Base-by-base conservation (phyloP, 2,888 invertebrate genomes). In the Noctua janthe region DNA sequence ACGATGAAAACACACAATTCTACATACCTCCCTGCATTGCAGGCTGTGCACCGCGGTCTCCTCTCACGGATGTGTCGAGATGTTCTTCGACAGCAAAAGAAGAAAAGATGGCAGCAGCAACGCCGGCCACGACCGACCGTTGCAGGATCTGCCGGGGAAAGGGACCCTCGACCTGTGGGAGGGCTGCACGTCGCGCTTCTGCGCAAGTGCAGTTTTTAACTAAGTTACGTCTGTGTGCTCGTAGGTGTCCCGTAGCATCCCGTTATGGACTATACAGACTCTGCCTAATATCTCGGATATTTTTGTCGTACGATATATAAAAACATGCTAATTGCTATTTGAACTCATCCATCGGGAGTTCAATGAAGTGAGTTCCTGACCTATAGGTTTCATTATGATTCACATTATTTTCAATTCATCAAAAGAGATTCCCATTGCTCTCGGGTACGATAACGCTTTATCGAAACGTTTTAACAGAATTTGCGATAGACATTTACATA, bases 151-250 rank as follows among this genome's bases (percentile, higher is more conserved):
- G 64, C 62, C 62, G 62, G 56, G 39, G 35, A 80, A 80, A 81
- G 83, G 86, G 67, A 2, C 39, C 7, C 11, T 15, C 17, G 17
- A 51, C 20, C 15, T 2, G 15, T 56, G 47, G 11, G 54, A 69
- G 70, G 15, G 56, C 71, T 77, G 71, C 82, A 81, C 15, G 11
- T 29, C 51, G 35, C 49, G n/a, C 39, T 77, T 64, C 87, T 85
- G 87, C 85, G 85, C 85, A 85, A 87, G 84, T 85, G 87, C 85
- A 85, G 10, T 83, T 47, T 51, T 49, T 7, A 56, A 66, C 51
- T 23, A 43, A 70, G 64, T 10, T 49, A 59, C 49, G 20, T 66
- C 5, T 84, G 64, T 59, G 20, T 71, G 13, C 54, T 47, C n/a
- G n/a, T 47, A 11, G 69, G 43, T 69, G 69, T 47, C 23, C 15